Base-by-base conservation (phyloP, 2,888 invertebrate genomes). In the Pterostichus niger region DNA sequence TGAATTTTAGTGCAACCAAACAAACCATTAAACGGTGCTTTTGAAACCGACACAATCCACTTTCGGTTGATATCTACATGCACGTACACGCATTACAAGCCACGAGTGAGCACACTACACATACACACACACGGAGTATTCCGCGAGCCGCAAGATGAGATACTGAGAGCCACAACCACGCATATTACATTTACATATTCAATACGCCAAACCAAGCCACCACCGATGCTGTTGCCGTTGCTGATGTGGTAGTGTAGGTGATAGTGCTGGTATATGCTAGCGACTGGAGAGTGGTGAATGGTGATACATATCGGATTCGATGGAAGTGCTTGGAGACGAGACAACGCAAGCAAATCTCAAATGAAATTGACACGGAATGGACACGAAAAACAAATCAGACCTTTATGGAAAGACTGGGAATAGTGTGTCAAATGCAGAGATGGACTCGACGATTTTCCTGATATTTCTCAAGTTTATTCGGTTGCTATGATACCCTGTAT, bases 151-250 rank as follows among this genome's bases (percentile, higher is more conserved):
- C 71, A 71, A 71, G 71, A 71, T 71, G 71, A 71, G 46, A 71
- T 71, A 71, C 71, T 46, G 71, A 5, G 44, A 15, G 46, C 71
- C 71, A 71, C 46, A 71, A 71, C 17, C 46, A 71, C 71, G 71
- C 71, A 71, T 71, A 71, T 71, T 71, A 49, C 71, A 71, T 71
- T 71, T 71, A 24, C 71, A 71, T 71, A 71, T 71, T 71, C 31
- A 71, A 49, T 71, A 71, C 71, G 35, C 64, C 64, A 35, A 15
- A 6, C 56, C 17, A 24, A 17, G 56, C 56, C 2, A 15, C 17
- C 13, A 17, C 56, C 56, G 56, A 56, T 6, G 56, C 56, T 13
- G 56, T 15, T 15, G 15, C 13, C 5, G 17, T 7, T 56, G 0
- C 56, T 3, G 24, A 2, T 24, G 24, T 1, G 24, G 24, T 24